Percentiles rank a stretch among this genome's conserved stretches.
Conservation (phyloP, 2,888 invertebrate genomes). For the Amiota mariae region DNA sequence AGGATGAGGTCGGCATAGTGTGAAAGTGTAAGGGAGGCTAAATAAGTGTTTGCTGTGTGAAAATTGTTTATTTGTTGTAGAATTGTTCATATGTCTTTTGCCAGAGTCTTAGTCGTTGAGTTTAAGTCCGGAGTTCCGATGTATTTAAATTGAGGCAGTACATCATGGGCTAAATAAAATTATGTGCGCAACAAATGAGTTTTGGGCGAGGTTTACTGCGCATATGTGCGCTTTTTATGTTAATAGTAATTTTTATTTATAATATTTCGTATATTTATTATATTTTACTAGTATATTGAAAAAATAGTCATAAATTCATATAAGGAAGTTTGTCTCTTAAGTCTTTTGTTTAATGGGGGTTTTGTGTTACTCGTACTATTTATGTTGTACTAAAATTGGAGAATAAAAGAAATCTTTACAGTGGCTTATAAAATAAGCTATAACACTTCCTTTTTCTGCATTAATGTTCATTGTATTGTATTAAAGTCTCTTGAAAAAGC, state of each 20-base stretch:
- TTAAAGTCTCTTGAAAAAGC: too few species aligned
- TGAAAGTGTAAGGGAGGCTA: neutral
- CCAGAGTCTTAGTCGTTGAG: neutral
- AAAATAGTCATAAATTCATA: too few species aligned
- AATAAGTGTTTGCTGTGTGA: constrained; percentile 24
- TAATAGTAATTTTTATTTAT: neutral
- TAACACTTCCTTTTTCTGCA: too few species aligned
- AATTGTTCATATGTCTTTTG: too few species aligned
- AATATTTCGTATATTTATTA: neutral
- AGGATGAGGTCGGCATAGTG: too few species aligned
- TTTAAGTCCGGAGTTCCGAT: neutral
- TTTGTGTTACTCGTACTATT: too few species aligned
- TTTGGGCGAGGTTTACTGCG: constrained; percentile 24
- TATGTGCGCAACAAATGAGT: constrained; percentile 27
- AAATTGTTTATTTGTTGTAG: constrained; percentile 21
- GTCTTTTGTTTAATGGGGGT: constrained; percentile 5
- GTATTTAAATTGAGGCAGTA: neutral
- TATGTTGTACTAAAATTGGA: too few species aligned
- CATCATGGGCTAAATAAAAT: constrained; percentile 15
- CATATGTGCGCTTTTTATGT: constrained; percentile 8
- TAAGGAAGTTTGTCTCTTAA: constrained; percentile 9
- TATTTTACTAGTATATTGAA: too few species aligned
- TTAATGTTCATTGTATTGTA: too few species aligned
- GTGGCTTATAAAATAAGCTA: too few species aligned
- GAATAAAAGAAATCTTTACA: too few species aligned